Evolutionary conservation across 92 coral and sea anemone genomes (phyloP).

Genomic region (Desmophyllum pertusum): DNA sequence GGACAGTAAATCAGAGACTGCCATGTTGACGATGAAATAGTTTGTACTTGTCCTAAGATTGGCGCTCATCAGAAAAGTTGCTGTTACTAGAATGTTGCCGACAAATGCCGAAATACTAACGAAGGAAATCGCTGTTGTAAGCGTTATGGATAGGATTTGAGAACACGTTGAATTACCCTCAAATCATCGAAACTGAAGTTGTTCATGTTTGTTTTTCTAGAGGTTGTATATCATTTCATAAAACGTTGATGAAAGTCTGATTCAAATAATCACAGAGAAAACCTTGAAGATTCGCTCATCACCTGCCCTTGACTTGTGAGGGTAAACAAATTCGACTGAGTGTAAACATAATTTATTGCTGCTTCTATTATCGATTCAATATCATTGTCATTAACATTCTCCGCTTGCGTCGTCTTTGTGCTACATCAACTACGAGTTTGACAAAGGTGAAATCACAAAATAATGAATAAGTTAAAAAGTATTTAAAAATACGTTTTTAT

Average conservation of each 20-base stretch:
- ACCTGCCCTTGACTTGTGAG: not conserved
- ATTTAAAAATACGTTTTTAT: too few species aligned
- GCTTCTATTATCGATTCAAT: too few species aligned
- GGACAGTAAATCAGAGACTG: too few species aligned
- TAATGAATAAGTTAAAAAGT: too few species aligned
- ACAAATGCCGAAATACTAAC: conserved; percentile 10
- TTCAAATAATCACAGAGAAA: not conserved
- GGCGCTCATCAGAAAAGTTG: not conserved
- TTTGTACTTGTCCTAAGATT: too few species aligned
- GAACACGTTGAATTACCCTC: not conserved
- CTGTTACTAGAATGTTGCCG: conserved; percentile 22
- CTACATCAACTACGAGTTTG: too few species aligned
- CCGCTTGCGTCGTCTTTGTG: too few species aligned
- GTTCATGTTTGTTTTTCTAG: not conserved
- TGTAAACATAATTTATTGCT: not conserved
- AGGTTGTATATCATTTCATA: not conserved
- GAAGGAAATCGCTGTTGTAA: not conserved
- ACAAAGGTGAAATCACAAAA: too few species aligned
- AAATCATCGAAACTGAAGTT: not conserved
- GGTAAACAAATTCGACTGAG: too few species aligned
- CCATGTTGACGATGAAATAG: too few species aligned
- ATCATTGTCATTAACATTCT: too few species aligned
- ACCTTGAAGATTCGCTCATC: not conserved
- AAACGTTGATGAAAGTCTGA: not conserved
- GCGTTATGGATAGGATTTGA: not conserved